Base-by-base conservation (phyloP, 2,888 invertebrate species). In the Noctua janthe region DNA sequence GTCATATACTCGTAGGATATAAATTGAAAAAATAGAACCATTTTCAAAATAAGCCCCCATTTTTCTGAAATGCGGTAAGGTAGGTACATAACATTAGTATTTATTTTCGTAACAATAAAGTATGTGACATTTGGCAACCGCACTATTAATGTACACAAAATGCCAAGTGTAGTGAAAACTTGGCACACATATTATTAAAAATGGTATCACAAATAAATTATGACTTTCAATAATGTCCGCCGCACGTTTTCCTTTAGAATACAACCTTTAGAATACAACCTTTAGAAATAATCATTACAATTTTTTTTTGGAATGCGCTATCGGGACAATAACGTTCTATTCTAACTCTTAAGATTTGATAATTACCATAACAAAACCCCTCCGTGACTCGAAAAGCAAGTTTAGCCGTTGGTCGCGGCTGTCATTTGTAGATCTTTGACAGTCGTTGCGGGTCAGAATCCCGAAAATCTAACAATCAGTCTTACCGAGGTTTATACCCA, bases 181-280 rank as follows among this genome's bases (percentile, higher is more conserved):
- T 83, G 84, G 66, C 71, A 59, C 78, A 23, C 6, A 11, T 20
- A 13, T 35, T 74, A 69, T 62, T 76, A 47, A 47, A 59, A 71
- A 47, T 72, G 17, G 23, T 20, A 23, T 70, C 5, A 1, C 29
- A 39, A 71, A 69, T 39, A 54, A 47, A 54, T 15, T 71, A 51
- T 62, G 17, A 62, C 54, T 47, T 47, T 47, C 49, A 15, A 23
- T 47, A 29, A 59, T 39, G 43, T 15, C 35, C 51, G 51, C 20
- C 15, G 7, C 6, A 49, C 13, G 29, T 56, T 64, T 74, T 59
- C 29, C 7, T 51, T 71, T 13, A 0, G 35, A 8, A 4, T 23
- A 7, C 10, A 62, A 71, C 64, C 62, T 74, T 62, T 49, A 8
- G 23, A 54, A 80, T n/a, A n/a, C n/a, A 62, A 71, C 64, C 62